Conservation (phyloP, 2,797 vertebrate genomes). For the Staurois parvus region DNA sequence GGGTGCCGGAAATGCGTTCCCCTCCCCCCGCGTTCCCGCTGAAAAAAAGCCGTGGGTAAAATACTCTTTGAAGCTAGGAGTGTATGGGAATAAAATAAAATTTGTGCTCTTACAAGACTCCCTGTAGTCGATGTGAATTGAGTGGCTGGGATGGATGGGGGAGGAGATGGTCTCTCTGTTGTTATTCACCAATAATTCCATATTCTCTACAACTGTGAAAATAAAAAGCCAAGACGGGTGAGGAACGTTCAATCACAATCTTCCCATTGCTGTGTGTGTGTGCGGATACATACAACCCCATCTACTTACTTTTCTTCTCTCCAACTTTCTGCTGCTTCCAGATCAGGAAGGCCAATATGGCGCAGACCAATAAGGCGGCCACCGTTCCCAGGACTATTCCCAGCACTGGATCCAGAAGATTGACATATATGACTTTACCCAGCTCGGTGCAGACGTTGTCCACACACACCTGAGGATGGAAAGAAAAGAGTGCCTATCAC, state of each 20-base stretch:
- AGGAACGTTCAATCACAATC: neutral
- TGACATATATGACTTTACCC: slow-evolving; percentile 80
- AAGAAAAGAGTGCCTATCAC: neutral
- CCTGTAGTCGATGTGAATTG: slow-evolving; percentile 37
- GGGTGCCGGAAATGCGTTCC: too few species aligned
- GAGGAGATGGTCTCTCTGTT: slow-evolving; percentile 28
- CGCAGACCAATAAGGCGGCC: slow-evolving; percentile 79
- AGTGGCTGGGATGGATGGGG: neutral
- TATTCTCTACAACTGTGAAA: slow-evolving; percentile 23
- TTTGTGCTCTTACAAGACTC: slow-evolving; percentile 43
- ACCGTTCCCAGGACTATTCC: slow-evolving; percentile 82
- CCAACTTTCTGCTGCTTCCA: slow-evolving; percentile 80
- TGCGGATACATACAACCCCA: too few species aligned
- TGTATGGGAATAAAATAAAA: neutral
- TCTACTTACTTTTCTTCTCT: slow-evolving; percentile 67
- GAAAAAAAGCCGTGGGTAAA: too few species aligned
- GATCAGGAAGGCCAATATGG: slow-evolving; percentile 75
- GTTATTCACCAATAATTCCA: slow-evolving; percentile 47
- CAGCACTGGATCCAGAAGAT: slow-evolving; percentile 77
- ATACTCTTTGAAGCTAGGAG: too few species aligned
- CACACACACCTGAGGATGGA: slow-evolving; percentile 82
- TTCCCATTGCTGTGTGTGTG: neutral
- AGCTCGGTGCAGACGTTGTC: slow-evolving; percentile 80
- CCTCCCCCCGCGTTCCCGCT: too few species aligned
- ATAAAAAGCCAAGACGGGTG: neutral